These are phyloP conservation scores for Synanceia verrucosa DNA, from an alignment of 2,797 vertebrate species.

Conservation along the genomic window DNA sequence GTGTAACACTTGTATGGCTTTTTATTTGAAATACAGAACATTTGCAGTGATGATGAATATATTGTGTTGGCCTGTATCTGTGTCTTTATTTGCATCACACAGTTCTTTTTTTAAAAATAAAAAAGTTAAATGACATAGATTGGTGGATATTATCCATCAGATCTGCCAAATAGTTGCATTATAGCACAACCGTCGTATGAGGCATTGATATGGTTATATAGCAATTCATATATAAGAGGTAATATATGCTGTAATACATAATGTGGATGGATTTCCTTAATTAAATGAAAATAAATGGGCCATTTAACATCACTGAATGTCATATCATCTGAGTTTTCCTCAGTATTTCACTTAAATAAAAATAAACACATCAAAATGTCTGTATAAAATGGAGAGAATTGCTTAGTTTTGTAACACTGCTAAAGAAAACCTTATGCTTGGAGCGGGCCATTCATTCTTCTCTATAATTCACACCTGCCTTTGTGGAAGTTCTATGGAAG, in stretches of 20 bases:
- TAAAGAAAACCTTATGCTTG: neutral
- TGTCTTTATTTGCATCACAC: slow-evolving; percentile 15
- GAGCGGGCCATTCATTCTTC: neutral
- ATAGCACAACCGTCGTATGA: neutral
- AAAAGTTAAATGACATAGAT: neutral
- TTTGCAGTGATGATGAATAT: slow-evolving; percentile 14
- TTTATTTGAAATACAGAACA: slow-evolving; percentile 27
- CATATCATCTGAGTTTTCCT: neutral
- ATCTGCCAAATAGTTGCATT: neutral
- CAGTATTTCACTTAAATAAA: neutral
- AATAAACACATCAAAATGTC: neutral
- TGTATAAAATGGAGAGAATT: too few relatives aligned
- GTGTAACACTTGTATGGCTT: slow-evolving; percentile 16
- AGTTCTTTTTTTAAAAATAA: slow-evolving; percentile 21
- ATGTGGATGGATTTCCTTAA: neutral
- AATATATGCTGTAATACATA: neutral
- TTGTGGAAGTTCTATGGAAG: neutral
- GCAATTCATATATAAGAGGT: neutral
- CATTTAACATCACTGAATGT: neutral
- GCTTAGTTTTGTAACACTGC: too few relatives aligned
- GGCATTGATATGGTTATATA: neutral
- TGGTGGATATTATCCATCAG: neutral
- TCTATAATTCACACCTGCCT: neutral
- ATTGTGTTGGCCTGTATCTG: neutral
- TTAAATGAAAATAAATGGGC: neutral